Evolutionary conservation across 2,113 vertebrate genomes (phyloP).

Genomic region (Oncorhynchus nerka): DNA sequence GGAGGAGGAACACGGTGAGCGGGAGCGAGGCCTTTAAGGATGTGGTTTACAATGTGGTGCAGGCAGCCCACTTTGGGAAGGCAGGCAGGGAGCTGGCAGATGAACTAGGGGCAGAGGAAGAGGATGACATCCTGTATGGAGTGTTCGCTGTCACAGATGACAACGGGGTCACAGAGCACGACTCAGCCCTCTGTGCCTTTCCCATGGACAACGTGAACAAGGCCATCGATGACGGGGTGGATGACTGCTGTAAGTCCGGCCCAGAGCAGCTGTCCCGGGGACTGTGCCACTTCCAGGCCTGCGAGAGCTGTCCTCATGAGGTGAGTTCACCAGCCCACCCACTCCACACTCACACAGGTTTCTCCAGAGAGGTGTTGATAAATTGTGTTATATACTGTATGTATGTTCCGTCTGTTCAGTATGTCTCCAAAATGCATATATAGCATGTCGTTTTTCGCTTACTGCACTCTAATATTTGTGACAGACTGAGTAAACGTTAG

Average conservation of each 20-base stretch:
- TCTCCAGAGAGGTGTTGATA: background rate
- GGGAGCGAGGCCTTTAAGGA: conserved; percentile 51
- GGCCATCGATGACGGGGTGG: conserved; percentile 81
- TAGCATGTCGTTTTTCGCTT: no score
- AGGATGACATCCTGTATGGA: conserved; percentile 82
- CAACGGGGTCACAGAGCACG: conserved; percentile 42
- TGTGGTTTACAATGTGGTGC: conserved; percentile 81
- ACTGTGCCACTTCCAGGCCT: conserved; percentile 83
- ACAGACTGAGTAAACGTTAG: no score
- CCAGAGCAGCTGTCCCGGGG: conserved; percentile 74
- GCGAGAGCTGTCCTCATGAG: conserved; percentile 84
- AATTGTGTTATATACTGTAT: background rate
- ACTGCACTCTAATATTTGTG: no score
- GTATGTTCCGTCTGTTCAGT: background rate
- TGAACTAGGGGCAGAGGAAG: conserved; percentile 74
- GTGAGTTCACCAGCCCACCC: conserved; percentile 71
- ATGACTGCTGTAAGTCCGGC: conserved; percentile 77
- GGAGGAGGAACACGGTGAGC: conserved; percentile 73
- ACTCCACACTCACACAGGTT: background rate
- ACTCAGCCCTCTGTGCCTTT: conserved; percentile 89
- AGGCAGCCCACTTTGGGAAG: conserved; percentile 81
- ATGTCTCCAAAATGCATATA: no score
- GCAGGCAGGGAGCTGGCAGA: conserved; percentile 80
- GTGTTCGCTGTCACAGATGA: conserved; percentile 78
- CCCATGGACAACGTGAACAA: conserved; percentile 78